These are phyloP conservation scores for Corticium candelabrum DNA, from an alignment of 37 sponge, comb jelly and placozoan genomes.

Conservation along the genomic window DNA sequence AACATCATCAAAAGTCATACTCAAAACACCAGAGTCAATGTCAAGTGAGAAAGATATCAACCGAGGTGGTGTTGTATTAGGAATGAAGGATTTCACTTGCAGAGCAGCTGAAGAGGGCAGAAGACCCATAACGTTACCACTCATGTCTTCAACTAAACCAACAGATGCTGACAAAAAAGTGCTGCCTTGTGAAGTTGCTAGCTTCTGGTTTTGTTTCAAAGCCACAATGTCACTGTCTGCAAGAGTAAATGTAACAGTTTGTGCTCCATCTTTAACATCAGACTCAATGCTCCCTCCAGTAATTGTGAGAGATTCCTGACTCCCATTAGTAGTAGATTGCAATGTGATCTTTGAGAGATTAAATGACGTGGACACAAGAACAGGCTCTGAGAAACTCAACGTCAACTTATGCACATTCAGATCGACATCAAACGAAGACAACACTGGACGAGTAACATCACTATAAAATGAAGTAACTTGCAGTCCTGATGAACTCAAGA, in stretches of 20 bases:
- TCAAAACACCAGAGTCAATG: conserved; percentile 42
- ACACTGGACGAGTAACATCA: conserved; percentile 45
- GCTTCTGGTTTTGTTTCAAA: conserved; percentile 56
- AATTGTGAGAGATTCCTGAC: conserved; percentile 44
- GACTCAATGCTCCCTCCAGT: conserved; percentile 52
- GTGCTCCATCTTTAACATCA: neutral
- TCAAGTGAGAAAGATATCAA: conserved; percentile 49
- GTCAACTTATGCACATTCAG: conserved; percentile 49
- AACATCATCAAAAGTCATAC: conserved; percentile 60
- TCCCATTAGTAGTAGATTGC: conserved; percentile 26
- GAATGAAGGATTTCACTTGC: conserved; percentile 29
- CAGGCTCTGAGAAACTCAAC: conserved; percentile 68
- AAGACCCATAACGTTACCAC: conserved; percentile 22
- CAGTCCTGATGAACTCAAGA: conserved; percentile 23
- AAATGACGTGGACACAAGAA: conserved; percentile 32
- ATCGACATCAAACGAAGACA: conserved; percentile 52
- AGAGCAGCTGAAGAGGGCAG: conserved; percentile 34
- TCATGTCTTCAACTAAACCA: conserved; percentile 44
- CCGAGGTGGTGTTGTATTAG: conserved; percentile 35
- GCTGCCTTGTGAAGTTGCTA: conserved; percentile 25
- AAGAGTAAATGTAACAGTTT: conserved; percentile 24
- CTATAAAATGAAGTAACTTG: conserved; percentile 17
- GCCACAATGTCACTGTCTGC: conserved; percentile 43
- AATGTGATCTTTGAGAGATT: conserved; percentile 16
- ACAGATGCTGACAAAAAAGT: conserved; percentile 42